These are phyloP conservation scores for Thunnus albacares DNA, from an alignment of 2,797 vertebrate genomes.

Conservation along the genomic window DNA sequence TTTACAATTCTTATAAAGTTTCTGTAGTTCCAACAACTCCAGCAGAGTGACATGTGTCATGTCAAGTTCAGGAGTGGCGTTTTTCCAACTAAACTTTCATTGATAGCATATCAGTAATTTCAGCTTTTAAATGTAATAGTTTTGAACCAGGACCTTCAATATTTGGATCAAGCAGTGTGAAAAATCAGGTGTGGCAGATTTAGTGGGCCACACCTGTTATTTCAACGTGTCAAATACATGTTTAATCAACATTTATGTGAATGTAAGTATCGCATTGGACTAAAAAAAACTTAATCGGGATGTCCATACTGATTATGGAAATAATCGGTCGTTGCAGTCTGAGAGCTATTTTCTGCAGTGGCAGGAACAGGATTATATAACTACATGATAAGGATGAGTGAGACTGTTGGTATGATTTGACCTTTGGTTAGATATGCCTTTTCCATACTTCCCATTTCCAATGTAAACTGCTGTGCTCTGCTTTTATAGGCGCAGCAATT, in stretches of 20 bases:
- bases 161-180: not conserved
- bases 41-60: not conserved
- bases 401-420: not conserved
- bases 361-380: conserved; percentile 15
- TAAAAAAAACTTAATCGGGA: not conserved
- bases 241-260: not conserved
- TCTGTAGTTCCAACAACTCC: not conserved
- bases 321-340: not conserved
- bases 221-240: no score
- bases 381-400: not conserved
- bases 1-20: not conserved
- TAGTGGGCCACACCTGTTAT: no score
- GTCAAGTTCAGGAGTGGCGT: not conserved
- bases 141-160: not conserved
- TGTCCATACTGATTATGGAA: not conserved
- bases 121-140: no score
- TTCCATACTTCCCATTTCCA: not conserved
- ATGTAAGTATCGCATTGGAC: not conserved
- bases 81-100: not conserved
- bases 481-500: no score
- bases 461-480: not conserved
- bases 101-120: no score
- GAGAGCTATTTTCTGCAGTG: not conserved
- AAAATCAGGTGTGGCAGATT: no score
- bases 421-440: not conserved